phyloP scores from a whole-genome alignment of 2,113 vertebrate species.

The Entosphenus tridentatus region DNA sequence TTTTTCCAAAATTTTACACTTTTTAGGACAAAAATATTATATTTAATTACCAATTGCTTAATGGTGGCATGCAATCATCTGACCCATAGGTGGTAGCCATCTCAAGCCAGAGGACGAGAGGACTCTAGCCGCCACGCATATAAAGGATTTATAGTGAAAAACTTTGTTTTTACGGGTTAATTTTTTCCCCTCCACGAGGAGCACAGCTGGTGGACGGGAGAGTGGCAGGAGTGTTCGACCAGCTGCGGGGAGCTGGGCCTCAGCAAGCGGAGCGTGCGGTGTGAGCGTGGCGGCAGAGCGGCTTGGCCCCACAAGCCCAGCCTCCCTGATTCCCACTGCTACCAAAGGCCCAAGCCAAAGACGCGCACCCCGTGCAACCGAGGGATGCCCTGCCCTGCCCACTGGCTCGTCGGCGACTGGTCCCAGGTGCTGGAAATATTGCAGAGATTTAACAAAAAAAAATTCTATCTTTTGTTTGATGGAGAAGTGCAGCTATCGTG shows the following conservation, averaged over 20 bases:
- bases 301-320: conserved; percentile 45
- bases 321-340: conserved; percentile 27
- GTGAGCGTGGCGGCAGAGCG: conserved; percentile 34
- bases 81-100: too few relatives aligned
- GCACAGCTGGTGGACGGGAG: conserved; percentile 61
- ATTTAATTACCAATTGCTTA: too few relatives aligned
- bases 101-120: too few relatives aligned
- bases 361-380: conserved; percentile 28
- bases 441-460: too few relatives aligned
- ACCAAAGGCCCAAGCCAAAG: conserved; percentile 33
- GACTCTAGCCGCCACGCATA: too few relatives aligned
- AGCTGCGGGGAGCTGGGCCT: conserved; percentile 36
- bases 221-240: conserved; percentile 56
- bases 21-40: too few relatives aligned
- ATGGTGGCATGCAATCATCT: too few relatives aligned
- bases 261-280: conserved; percentile 39
- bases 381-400: conserved; percentile 38
- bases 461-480: too few relatives aligned
- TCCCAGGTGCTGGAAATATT: conserved; percentile 34
- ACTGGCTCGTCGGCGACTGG: conserved; percentile 52
- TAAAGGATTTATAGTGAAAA: too few relatives aligned
- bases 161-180: too few relatives aligned
- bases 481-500: too few relatives aligned
- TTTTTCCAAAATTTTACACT: too few relatives aligned
- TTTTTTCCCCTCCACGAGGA: neutral